Percentiles rank a stretch among this genome's conserved stretches.
Evolutionary conservation across 2,797 vertebrate genomes (phyloP).

Genomic region (Phyllotis vaccarum): DNA sequence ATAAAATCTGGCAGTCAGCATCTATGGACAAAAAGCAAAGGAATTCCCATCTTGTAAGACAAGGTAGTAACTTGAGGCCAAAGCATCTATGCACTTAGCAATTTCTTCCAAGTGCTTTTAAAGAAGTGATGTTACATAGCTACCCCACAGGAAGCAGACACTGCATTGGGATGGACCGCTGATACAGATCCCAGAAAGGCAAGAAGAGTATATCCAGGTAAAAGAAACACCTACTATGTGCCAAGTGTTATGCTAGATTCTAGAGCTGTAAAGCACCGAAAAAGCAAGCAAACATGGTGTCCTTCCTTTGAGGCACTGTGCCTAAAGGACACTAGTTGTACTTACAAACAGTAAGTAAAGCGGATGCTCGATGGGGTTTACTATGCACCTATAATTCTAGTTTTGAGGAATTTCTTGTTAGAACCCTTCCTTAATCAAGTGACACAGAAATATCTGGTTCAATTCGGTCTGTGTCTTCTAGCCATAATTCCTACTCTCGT

Average conservation of each 20-base stretch:
- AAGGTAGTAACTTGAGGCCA: constrained; percentile 60
- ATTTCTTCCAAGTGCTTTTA: constrained; percentile 71
- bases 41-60: constrained; percentile 76
- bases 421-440: neutral
- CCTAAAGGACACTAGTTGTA: neutral
- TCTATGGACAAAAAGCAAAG: constrained; percentile 77
- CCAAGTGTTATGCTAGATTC: neutral
- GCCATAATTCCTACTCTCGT: no score
- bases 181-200: neutral
- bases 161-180: neutral
- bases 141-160: neutral
- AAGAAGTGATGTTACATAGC: neutral
- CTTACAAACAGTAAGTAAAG: no score
- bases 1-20: constrained; percentile 58
- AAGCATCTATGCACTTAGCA: constrained; percentile 20
- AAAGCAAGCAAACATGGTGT: neutral
- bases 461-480: neutral
- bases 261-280: neutral
- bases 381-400: neutral
- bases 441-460: neutral
- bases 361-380: neutral
- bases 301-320: neutral
- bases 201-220: neutral
- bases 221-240: neutral
- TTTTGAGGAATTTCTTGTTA: neutral